A percentile compares a stretch with the other conserved stretches of the same genome.
phyloP scores from a whole-genome alignment of 2,888 invertebrate species.

The Fabriciana adippe region DNA sequence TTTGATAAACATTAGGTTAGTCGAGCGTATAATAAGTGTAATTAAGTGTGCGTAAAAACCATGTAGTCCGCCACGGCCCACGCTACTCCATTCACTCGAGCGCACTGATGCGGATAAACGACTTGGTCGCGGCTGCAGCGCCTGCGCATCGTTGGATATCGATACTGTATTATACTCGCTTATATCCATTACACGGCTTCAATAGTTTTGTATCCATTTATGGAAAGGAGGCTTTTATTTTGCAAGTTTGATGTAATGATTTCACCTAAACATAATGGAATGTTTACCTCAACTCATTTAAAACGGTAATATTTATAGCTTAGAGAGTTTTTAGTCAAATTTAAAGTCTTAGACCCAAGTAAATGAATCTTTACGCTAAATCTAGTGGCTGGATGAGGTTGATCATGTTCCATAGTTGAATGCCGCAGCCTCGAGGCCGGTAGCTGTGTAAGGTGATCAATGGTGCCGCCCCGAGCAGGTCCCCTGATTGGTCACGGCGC shows the following conservation, averaged over 20 bases:
- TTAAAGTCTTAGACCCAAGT: not conserved
- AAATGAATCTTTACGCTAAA: not conserved
- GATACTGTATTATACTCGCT: conserved; percentile 9
- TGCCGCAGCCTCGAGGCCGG: conserved; percentile 15
- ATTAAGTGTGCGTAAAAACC: conserved; percentile 27
- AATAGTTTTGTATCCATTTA: not conserved
- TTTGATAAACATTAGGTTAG: not conserved
- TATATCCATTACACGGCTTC: conserved; percentile 17
- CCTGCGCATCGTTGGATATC: conserved; percentile 3
- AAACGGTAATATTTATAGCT: too few relatives aligned
- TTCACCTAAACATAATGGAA: too few relatives aligned
- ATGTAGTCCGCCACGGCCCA: conserved; percentile 8
- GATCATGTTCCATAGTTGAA: conserved; percentile 16
- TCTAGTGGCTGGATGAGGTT: not conserved
- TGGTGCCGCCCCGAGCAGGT: conserved; percentile 19
- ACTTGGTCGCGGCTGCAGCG: conserved; percentile 1
- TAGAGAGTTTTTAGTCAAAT: too few relatives aligned
- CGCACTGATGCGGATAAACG: conserved; percentile 23
- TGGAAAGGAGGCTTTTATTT: not conserved
- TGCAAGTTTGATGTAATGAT: too few relatives aligned
- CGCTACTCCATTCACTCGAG: conserved; percentile 9
- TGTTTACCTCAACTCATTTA: too few relatives aligned
- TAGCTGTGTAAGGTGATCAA: conserved; percentile 28
- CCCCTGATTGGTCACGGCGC: conserved; percentile 27
- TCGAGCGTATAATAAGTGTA: conserved; percentile 21